phyloP scores from a whole-genome alignment of 2,888 invertebrate genomes.

The Volucella bombylans region DNA sequence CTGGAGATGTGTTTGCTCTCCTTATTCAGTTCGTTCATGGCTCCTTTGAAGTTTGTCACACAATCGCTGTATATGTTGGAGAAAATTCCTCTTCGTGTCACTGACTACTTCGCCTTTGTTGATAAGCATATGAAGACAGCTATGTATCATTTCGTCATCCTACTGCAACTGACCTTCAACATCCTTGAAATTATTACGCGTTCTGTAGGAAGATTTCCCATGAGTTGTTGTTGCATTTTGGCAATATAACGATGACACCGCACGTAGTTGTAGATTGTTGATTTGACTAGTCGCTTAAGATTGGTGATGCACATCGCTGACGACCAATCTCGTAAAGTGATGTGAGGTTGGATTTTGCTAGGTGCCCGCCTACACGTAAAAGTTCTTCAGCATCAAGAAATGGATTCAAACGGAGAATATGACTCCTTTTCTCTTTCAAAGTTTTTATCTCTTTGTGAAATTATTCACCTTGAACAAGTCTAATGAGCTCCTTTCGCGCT shows the following conservation, averaged over 20 bases:
- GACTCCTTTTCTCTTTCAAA: neutral
- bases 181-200: constrained; percentile 46
- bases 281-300: constrained; percentile 9
- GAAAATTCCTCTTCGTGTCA: too few species aligned
- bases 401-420: constrained; percentile 9
- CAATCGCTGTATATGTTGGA: too few species aligned
- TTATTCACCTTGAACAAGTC: neutral
- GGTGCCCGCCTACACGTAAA: neutral
- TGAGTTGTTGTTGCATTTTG: constrained; percentile 40
- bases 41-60: too few species aligned
- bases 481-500: constrained; percentile 4
- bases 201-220: constrained; percentile 45
- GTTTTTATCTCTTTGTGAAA: too few species aligned
- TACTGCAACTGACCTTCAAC: neutral
- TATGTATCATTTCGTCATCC: too few species aligned
- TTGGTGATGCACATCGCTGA: constrained; percentile 4
- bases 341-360: constrained; percentile 15
- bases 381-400: constrained; percentile 19
- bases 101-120: too few species aligned
- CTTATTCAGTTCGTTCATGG: too few species aligned
- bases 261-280: constrained; percentile 7
- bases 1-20: too few species aligned
- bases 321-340: constrained; percentile 34
- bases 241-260: constrained; percentile 25
- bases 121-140: too few species aligned